These are phyloP conservation scores for Dromaius novaehollandiae DNA, from an alignment of 2,113 vertebrate genomes.

Conservation along the genomic window DNA sequence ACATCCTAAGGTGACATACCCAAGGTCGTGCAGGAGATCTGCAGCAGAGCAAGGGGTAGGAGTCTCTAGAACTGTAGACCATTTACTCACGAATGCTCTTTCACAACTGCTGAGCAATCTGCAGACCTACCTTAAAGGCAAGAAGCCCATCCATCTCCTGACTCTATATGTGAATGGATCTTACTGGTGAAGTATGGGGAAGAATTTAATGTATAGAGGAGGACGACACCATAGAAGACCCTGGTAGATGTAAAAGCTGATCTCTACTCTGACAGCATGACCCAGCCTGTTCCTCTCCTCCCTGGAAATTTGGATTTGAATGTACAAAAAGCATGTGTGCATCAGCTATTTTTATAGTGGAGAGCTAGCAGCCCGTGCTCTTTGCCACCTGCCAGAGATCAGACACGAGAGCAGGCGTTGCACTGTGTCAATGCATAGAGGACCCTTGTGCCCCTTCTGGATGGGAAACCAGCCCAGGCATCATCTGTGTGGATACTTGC, in stretches of 20 bases:
- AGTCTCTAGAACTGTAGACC: not conserved
- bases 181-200: accelerated
- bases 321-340: not conserved
- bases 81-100: not conserved
- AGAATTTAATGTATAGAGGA: not conserved
- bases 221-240: not conserved
- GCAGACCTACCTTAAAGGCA: not conserved
- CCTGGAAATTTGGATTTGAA: not conserved
- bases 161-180: not conserved
- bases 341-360: not conserved
- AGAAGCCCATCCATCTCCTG: not conserved
- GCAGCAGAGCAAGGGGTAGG: not conserved
- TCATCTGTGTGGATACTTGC: not conserved
- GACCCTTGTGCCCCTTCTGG: not conserved
- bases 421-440: accelerated
- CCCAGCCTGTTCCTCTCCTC: not conserved
- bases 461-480: not conserved
- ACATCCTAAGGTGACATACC: not conserved
- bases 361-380: not conserved
- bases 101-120: not conserved
- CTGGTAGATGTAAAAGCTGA: not conserved
- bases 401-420: not conserved
- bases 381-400: conserved; percentile 5
- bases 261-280: not conserved
- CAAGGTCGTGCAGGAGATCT: not conserved